phyloP scores from a whole-genome alignment of 2,113 vertebrate genomes.

The Galeopterus variegatus region DNA sequence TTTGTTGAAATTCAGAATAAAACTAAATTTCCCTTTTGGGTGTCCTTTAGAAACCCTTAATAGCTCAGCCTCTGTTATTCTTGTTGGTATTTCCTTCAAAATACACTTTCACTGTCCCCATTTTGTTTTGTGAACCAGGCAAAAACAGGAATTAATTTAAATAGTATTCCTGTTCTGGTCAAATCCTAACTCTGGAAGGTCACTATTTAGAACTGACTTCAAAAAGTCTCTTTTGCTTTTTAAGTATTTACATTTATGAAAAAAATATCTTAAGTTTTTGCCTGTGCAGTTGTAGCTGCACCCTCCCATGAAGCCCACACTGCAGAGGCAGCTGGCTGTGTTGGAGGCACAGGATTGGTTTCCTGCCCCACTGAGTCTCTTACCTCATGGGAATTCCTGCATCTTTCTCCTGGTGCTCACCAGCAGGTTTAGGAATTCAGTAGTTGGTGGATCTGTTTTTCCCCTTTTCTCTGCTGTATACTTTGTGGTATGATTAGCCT shows the following conservation, averaged over 20 bases:
- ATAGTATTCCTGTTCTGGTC: slow-evolving; percentile 56
- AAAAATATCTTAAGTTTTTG: neutral
- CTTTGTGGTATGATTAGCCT: slow-evolving; percentile 52
- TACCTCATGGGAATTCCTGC: neutral
- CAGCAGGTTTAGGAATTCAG: neutral
- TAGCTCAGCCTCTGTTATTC: neutral
- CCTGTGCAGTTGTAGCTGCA: neutral
- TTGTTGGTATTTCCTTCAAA: neutral
- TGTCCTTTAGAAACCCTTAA: neutral
- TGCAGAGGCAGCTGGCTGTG: slow-evolving; percentile 8
- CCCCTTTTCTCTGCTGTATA: neutral
- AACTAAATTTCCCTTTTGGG: neutral
- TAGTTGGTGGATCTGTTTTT: neutral
- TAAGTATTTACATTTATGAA: neutral
- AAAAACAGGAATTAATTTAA: slow-evolving; percentile 39
- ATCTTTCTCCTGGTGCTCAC: neutral
- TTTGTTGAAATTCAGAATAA: slow-evolving; percentile 5
- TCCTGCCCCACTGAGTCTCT: neutral
- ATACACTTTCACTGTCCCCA: neutral
- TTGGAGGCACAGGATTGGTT: fast-evolving
- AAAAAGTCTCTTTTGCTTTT: neutral
- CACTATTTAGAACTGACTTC: neutral
- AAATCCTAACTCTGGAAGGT: slow-evolving; percentile 25
- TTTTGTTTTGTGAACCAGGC: slow-evolving; percentile 27
- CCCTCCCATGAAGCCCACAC: neutral